A percentile compares a stretch with the other conserved stretches of the same genome.
Conservation (phyloP, 2,888 invertebrate genomes). For the Tridacna crocea region DNA sequence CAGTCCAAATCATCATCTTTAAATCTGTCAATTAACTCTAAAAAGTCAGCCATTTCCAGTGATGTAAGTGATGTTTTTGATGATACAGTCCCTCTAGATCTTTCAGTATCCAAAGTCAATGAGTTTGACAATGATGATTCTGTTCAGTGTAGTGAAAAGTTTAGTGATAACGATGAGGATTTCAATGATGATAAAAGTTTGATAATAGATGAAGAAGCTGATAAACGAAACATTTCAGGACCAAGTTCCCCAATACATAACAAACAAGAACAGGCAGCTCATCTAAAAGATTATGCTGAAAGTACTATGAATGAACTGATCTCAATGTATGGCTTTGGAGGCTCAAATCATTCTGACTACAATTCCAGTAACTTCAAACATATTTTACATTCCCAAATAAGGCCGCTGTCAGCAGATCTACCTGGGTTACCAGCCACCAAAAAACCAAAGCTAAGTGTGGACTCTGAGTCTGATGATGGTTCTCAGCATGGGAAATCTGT, state of each 20-base stretch:
- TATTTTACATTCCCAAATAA: conserved; percentile 68
- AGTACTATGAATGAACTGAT: conserved; percentile 92
- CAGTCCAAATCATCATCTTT: conserved; percentile 39
- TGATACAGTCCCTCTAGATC: conserved; percentile 52
- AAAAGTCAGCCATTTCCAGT: conserved; percentile 24
- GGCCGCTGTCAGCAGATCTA: neutral
- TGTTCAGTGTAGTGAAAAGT: conserved; percentile 32
- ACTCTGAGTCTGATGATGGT: conserved; percentile 50
- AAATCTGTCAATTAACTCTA: conserved; percentile 46
- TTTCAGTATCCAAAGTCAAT: conserved; percentile 40
- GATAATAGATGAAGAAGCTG: conserved; percentile 38
- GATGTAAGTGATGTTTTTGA: conserved; percentile 20
- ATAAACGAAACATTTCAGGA: conserved; percentile 6
- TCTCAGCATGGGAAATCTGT: conserved; percentile 55
- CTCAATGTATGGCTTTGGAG: conserved; percentile 91
- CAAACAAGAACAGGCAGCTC: conserved; percentile 46
- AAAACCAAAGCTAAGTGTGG: conserved; percentile 40
- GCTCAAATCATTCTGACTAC: conserved; percentile 86
- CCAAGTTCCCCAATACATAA: conserved; percentile 13
- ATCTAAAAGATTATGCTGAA: conserved; percentile 90
- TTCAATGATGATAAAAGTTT: conserved; percentile 52
- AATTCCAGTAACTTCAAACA: conserved; percentile 90
- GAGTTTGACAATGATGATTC: conserved; percentile 37
- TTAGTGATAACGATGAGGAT: conserved; percentile 58
- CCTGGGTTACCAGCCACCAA: neutral